A percentile compares a stretch with the other conserved stretches of the same genome.
phyloP scores from a whole-genome alignment of 2,113 vertebrate species.

The Cinclus mexicanus region DNA sequence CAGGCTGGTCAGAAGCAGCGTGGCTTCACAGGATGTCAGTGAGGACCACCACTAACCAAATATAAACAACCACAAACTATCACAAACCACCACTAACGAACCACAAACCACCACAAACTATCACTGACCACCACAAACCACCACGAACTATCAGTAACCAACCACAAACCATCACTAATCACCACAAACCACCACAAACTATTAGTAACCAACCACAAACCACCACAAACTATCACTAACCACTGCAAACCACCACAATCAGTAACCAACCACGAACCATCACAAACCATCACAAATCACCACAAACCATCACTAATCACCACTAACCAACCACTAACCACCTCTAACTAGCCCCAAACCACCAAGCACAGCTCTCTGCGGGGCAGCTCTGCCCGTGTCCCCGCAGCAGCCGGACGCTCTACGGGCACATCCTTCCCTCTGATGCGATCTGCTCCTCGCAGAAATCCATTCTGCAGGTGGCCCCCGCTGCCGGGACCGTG shows the following conservation, averaged over 20 bases:
- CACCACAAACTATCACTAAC: no score
- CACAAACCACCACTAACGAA: not conserved
- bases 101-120: not conserved
- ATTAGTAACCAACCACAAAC: not conserved
- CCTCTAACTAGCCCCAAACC: not conserved
- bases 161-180: no score
- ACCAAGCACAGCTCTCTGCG: not conserved
- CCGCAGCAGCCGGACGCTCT: not conserved
- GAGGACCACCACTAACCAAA: not conserved
- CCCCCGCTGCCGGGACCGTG: not conserved
- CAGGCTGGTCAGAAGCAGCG: rapidly evolving
- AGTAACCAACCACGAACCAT: no score
- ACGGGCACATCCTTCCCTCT: rapidly evolving
- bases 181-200: not conserved
- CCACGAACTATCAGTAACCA: not conserved
- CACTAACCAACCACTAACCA: not conserved
- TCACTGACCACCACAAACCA: not conserved
- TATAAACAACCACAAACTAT: not conserved
- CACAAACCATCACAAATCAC: no score
- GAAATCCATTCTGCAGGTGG: not conserved
- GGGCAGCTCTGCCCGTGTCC: not conserved
- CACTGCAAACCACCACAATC: not conserved
- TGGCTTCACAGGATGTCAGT: not conserved
- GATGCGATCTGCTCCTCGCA: rapidly evolving
- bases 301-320: no score